Percentiles rank a stretch among this genome's conserved stretches.
phyloP scores from a whole-genome alignment of 2,888 invertebrate genomes.

The Thysanoteuthis rhombus region DNA sequence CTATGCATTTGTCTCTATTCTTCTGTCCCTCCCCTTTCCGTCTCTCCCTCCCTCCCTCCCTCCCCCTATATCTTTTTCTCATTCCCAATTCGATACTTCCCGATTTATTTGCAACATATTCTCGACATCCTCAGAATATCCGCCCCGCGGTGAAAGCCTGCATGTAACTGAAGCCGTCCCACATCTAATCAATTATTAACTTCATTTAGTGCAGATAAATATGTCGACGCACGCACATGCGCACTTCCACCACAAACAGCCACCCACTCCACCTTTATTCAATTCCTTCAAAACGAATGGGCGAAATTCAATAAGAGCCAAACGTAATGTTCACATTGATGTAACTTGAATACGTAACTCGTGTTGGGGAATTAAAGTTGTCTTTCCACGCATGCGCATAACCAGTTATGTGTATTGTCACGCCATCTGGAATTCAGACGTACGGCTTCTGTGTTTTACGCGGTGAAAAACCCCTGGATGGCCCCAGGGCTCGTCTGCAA shows the following conservation, averaged over 20 bases:
- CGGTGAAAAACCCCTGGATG: neutral
- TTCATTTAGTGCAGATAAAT: neutral
- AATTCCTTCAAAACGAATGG: neutral
- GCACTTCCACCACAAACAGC: neutral
- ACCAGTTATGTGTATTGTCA: neutral
- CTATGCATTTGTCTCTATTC: too few species aligned
- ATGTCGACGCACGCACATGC: neutral
- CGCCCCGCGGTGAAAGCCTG: neutral
- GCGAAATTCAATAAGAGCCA: neutral
- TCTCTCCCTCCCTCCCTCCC: neutral
- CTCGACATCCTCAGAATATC: neutral
- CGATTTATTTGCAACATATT: neutral
- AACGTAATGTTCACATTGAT: conserved; percentile 12
- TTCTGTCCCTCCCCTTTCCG: too few species aligned
- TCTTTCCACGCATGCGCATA: neutral
- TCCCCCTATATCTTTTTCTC: neutral
- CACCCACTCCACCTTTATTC: too few species aligned
- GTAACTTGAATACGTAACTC: neutral
- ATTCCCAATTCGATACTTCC: neutral
- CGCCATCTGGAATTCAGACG: neutral
- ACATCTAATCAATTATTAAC: neutral
- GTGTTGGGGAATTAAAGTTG: neutral
- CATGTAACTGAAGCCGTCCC: neutral
- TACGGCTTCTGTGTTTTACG: neutral
- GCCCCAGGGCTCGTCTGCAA: neutral